Evolutionary conservation across 2,113 vertebrate genomes (phyloP), one percentile per base, ranked within the genome.

Genomic region (Rhynchomys soricoides): DNA sequence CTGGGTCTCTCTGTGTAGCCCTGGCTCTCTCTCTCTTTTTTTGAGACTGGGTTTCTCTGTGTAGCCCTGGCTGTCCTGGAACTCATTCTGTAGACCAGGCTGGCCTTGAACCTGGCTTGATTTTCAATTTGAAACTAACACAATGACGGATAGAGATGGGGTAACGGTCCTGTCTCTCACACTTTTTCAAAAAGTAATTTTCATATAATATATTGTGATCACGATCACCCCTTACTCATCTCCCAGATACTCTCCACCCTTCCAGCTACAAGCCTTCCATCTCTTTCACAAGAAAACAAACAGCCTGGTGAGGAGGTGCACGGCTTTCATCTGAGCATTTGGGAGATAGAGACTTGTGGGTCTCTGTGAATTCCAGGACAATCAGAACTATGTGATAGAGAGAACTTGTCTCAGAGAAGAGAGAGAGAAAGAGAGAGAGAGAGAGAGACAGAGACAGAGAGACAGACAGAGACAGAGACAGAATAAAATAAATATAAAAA

Each of bases 111-210:
- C n/a, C n/a, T n/a, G n/a, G n/a, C n/a, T n/a, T n/a, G n/a, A 22
- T 73, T 94, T 97, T 94, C 74, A 85, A n/a, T 57, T 59, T 16
- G 70, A n/a, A 68, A 90, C 83, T 64, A 75, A 26, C 13, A 66
- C 4, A 73, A n/a, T 74, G n/a, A 43, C 78, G 81, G n/a, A 34
- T 2, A 11, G n/a, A 70, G 12, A 13, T 40, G n/a, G 55, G 55
- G 22, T 16, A 40, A 29, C 7, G 26, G 40, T 83, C 77, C 15
- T 48, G 22, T 34, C 34, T 83, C 66, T 94, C 26, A 31, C 12
- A 71, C 21, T n/a, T 82, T 82, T n/a, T 31, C 3, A 43, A 74
- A 31, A 52, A 81, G 55, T 40, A 43, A 82, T 26, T 59, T 82
- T 82, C 79, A 40, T 82, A 40, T 22, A 59, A 3, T 59, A 16